These are phyloP conservation scores for Nematostella vectensis DNA, from an alignment of 92 coral and sea anemone genomes.

Conservation along the genomic window DNA sequence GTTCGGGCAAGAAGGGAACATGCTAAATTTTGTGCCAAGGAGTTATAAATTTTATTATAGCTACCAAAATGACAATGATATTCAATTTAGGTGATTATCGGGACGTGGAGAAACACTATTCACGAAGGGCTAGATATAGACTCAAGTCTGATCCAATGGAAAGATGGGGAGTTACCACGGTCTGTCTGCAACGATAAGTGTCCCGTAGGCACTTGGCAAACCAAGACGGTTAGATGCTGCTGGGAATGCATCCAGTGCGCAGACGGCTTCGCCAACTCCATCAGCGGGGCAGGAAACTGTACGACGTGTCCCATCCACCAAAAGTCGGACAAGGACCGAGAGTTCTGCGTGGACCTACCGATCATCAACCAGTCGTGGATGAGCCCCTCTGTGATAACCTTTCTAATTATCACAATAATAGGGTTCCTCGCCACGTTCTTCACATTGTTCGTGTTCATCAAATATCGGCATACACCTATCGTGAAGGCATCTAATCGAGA, in stretches of 20 bases:
- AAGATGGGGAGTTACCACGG: neutral
- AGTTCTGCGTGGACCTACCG: conserved; percentile 29
- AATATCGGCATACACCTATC: conserved; percentile 18
- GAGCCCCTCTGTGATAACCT: conserved; percentile 20
- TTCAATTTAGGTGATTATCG: neutral
- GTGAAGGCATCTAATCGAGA: conserved; percentile 31
- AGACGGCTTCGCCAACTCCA: conserved; percentile 42
- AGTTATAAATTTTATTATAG: too few species aligned
- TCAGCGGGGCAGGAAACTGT: conserved; percentile 34
- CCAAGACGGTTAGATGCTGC: conserved; percentile 31
- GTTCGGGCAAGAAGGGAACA: too few species aligned
- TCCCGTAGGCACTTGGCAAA: conserved; percentile 14
- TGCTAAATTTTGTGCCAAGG: too few species aligned
- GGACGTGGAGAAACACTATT: conserved; percentile 10
- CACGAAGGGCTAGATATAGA: conserved; percentile 2
- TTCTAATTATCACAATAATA: conserved; percentile 10
- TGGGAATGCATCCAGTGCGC: conserved; percentile 58
- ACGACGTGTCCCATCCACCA: conserved; percentile 33
- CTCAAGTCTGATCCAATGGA: conserved; percentile 10
- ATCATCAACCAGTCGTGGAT: conserved; percentile 27
- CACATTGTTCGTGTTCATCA: conserved; percentile 6
- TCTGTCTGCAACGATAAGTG: conserved; percentile 21
- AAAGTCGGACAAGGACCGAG: conserved; percentile 28
- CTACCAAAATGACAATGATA: too few species aligned
- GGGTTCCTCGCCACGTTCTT: conserved; percentile 7